Evolutionary conservation across 2,113 vertebrate species (phyloP).

Genomic region (Rhodinocichla rosea): DNA sequence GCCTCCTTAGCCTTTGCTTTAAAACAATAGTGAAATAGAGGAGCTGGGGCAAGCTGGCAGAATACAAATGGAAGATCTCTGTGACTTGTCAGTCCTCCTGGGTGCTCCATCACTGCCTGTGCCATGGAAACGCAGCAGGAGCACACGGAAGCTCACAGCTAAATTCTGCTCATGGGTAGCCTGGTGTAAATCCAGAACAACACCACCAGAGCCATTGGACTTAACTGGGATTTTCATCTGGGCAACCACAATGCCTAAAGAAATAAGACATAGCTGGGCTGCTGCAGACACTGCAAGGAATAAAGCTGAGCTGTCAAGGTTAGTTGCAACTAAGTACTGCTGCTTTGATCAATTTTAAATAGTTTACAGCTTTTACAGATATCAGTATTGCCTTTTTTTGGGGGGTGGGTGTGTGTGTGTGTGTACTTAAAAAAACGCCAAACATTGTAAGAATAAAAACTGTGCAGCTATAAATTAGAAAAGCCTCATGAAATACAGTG

Average conservation of each 20-base stretch:
- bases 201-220: background rate
- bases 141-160: background rate
- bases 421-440: background rate
- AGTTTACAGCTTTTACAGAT: background rate
- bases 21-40: background rate
- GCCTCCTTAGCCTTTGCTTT: background rate
- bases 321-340: background rate
- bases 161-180: background rate
- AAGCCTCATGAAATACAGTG: background rate
- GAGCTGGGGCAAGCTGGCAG: background rate
- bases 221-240: conserved; percentile 13
- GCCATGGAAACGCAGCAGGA: background rate
- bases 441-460: background rate
- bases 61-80: background rate
- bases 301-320: background rate
- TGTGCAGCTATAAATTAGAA: background rate
- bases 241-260: background rate
- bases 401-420: no score
- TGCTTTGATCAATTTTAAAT: background rate
- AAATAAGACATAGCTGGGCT: background rate
- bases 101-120: background rate
- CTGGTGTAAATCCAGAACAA: background rate
- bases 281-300: background rate
- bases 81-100: background rate
- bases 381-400: background rate